Conservation (phyloP, 1,140 invertebrate species). For the Macrobrachium nipponense region DNA sequence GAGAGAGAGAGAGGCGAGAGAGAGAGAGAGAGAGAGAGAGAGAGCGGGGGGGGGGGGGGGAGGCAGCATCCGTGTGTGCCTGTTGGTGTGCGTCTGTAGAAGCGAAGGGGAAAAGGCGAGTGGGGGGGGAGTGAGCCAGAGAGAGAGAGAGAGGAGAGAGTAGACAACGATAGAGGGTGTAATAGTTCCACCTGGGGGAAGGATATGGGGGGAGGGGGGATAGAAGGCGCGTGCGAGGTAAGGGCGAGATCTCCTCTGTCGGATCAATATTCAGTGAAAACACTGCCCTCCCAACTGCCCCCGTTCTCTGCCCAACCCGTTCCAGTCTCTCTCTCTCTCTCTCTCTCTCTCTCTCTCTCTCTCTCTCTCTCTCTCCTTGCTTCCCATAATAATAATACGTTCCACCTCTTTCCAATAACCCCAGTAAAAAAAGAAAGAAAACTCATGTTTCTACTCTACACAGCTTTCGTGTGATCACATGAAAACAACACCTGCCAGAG, state of each 20-base stretch:
- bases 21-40: background rate
- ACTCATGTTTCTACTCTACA: background rate
- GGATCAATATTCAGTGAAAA: constrained; percentile 35
- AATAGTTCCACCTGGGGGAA: background rate
- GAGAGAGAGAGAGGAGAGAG: background rate
- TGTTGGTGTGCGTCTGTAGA: background rate
- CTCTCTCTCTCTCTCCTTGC: constrained; percentile 1
- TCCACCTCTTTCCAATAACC: background rate
- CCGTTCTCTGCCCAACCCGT: background rate
- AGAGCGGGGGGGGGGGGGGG: no score
- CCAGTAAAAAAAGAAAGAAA: no score
- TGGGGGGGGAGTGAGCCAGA: background rate
- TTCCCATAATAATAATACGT: no score
- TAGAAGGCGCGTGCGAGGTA: background rate
- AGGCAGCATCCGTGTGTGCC: background rate
- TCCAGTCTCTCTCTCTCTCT: background rate
- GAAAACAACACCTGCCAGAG: background rate
- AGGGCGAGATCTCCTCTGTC: background rate
- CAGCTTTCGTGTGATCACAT: background rate
- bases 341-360: constrained; percentile 22
- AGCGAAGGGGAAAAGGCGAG: background rate
- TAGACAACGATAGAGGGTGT: background rate
- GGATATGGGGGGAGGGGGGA: background rate
- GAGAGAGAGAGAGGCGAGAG: constrained; percentile 13
- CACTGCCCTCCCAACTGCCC: constrained; percentile 12